Percentiles rank a stretch among this genome's conserved stretches.
These are phyloP conservation scores for Eubasilissa regina DNA, from an alignment of 1,140 invertebrate species.

Conservation along the genomic window DNA sequence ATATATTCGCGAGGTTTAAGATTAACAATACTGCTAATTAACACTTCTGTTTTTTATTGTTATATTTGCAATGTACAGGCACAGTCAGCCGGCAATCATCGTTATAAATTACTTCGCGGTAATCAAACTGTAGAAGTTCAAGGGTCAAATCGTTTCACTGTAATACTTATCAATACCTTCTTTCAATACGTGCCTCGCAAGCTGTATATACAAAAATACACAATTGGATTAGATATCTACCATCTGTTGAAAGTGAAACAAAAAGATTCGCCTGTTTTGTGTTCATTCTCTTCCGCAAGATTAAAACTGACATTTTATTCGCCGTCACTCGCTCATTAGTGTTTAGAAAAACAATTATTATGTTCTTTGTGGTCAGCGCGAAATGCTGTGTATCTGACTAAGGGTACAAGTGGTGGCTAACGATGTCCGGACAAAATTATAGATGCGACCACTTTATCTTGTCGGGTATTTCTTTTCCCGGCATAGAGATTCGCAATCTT, in stretches of 20 bases:
- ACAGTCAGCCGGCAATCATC: too few relatives aligned
- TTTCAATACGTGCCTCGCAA: too few relatives aligned
- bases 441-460: conserved; percentile 25
- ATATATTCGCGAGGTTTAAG: too few relatives aligned
- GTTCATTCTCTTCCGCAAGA: not conserved
- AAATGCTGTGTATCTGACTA: not conserved
- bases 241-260: not conserved
- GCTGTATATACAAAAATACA: not conserved
- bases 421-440: conserved; percentile 10
- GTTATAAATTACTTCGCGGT: too few relatives aligned
- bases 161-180: too few relatives aligned
- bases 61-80: too few relatives aligned
- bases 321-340: conserved; percentile 3
- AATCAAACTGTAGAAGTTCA: too few relatives aligned
- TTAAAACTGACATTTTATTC: conserved; percentile 18
- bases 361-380: not conserved
- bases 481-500: conserved; percentile 3
- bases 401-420: not conserved
- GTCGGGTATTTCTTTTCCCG: conserved; percentile 5
- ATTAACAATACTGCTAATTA: too few relatives aligned
- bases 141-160: too few relatives aligned
- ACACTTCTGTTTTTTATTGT: too few relatives aligned
- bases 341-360: conserved; percentile 7
- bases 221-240: not conserved
- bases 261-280: too few relatives aligned